These are phyloP conservation scores for Mesorhabditis sp. DNA, from an alignment of 2,888 invertebrate genomes.

Conservation along the genomic window DNA sequence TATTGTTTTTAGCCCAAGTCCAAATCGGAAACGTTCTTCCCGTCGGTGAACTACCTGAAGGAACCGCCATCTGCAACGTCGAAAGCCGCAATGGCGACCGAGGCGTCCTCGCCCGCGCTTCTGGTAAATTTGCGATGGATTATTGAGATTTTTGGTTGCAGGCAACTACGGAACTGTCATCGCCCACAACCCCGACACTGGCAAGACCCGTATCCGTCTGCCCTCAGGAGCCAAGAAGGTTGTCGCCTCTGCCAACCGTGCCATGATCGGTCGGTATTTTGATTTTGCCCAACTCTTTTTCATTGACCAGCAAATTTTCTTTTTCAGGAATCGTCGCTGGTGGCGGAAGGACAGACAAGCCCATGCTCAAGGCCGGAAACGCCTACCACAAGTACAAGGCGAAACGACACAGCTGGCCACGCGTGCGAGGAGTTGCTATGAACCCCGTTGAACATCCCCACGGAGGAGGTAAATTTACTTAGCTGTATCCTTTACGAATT, in stretches of 20 bases:
- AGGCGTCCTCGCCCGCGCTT: slow-evolving; percentile 92
- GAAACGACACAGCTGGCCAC: slow-evolving; percentile 99
- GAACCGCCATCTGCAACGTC: slow-evolving; percentile 96
- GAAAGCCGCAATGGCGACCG: slow-evolving; percentile 99
- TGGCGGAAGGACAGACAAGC: slow-evolving; percentile 99
- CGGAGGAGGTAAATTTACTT: slow-evolving; percentile 74
- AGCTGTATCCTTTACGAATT: not conserved
- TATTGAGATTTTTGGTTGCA: not conserved
- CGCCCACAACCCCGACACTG: slow-evolving; percentile 95
- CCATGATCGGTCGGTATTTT: slow-evolving; percentile 80
- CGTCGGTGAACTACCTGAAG: slow-evolving; percentile 96
- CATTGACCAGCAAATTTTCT: not conserved
- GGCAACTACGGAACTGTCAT: slow-evolving; percentile 97
- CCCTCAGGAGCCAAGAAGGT: slow-evolving; percentile 99
- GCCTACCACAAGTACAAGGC: slow-evolving; percentile 99
- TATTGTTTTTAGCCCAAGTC: slow-evolving; percentile 65
- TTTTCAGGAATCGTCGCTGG: slow-evolving; percentile 84
- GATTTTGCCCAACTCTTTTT: slow-evolving; percentile 48
- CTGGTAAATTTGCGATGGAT: slow-evolving; percentile 63
- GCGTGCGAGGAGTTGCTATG: slow-evolving; percentile 95
- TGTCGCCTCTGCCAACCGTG: slow-evolving; percentile 94
- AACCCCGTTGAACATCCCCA: slow-evolving; percentile 99
- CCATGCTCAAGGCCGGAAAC: slow-evolving; percentile 95
- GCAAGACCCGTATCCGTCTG: slow-evolving; percentile 90
- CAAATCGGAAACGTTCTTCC: slow-evolving; percentile 94